Percentiles rank a stretch among this genome's conserved stretches.
phyloP scores from a whole-genome alignment of 2,113 vertebrate genomes.

The Megaceryle torquata region DNA sequence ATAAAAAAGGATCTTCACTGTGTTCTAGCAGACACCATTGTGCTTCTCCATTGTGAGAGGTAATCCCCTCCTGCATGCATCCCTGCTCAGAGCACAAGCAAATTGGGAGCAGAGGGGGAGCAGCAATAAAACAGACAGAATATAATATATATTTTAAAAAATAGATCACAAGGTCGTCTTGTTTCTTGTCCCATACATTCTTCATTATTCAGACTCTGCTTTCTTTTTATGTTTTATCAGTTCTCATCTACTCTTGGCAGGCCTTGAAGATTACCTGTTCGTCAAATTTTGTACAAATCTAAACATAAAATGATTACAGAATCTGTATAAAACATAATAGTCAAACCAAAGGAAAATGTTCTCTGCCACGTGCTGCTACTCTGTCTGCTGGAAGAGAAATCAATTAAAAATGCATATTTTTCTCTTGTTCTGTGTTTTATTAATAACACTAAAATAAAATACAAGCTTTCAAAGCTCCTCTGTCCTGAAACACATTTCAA shows the following conservation, averaged over 20 bases:
- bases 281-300: not conserved
- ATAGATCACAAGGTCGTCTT: conserved; percentile 26
- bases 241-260: not conserved
- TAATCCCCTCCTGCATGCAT: not conserved
- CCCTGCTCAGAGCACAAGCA: not conserved
- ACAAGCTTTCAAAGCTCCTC: not conserved
- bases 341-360: not conserved
- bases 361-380: not conserved
- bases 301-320: not conserved
- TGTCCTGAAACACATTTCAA: conserved; percentile 14
- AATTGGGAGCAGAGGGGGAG: not conserved
- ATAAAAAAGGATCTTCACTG: not conserved
- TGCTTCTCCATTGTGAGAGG: conserved; percentile 15
- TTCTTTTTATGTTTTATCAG: not conserved
- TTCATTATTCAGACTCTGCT: not conserved
- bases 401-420: not conserved
- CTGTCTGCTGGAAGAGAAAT: not conserved
- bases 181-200: not conserved
- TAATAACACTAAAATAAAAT: not conserved
- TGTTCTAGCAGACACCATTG: not conserved
- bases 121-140: not conserved
- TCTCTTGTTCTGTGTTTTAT: not conserved
- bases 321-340: not conserved
- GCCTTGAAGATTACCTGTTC: not conserved
- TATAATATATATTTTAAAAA: conserved; percentile 7